Conservation (phyloP, 2,797 vertebrate species). For the Chelidonichthys spinosus region DNA sequence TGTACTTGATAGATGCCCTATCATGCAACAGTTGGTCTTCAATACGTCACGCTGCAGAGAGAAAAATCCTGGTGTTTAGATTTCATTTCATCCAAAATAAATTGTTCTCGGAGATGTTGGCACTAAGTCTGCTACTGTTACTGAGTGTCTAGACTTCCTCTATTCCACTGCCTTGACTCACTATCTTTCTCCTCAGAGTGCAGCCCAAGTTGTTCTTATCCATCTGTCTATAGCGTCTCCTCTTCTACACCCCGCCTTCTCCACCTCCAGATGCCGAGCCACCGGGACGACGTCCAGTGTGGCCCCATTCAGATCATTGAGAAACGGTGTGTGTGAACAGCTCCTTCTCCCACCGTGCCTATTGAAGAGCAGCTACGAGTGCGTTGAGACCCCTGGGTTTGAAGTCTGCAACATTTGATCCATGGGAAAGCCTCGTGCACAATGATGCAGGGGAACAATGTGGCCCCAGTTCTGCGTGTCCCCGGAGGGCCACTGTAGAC, state of each 20-base stretch:
- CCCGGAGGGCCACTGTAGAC: conserved; percentile 82
- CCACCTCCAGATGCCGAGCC: conserved; percentile 23
- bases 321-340: conserved; percentile 68
- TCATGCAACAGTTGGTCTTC: background rate
- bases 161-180: conserved; percentile 20
- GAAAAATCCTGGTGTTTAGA: background rate
- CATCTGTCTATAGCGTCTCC: conserved; percentile 14
- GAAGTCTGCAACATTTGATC: conserved; percentile 82
- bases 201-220: conserved; percentile 5
- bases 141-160: conserved; percentile 31
- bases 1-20: background rate
- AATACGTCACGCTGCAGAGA: background rate
- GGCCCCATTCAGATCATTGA: conserved; percentile 66
- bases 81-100: background rate
- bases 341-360: conserved; percentile 71
- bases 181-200: conserved; percentile 12
- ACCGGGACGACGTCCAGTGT: conserved; percentile 47
- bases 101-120: too few species aligned
- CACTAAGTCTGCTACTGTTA: conserved; percentile 12
- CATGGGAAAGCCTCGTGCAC: conserved; percentile 85
- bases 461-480: conserved; percentile 82
- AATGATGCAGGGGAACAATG: conserved; percentile 85
- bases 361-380: conserved; percentile 73
- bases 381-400: conserved; percentile 80
- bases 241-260: conserved; percentile 6